Evolutionary conservation across 2,113 vertebrate genomes (phyloP), one percentile per base, ranked within the genome.

Genomic region (Dicrurus megarhynchus): DNA sequence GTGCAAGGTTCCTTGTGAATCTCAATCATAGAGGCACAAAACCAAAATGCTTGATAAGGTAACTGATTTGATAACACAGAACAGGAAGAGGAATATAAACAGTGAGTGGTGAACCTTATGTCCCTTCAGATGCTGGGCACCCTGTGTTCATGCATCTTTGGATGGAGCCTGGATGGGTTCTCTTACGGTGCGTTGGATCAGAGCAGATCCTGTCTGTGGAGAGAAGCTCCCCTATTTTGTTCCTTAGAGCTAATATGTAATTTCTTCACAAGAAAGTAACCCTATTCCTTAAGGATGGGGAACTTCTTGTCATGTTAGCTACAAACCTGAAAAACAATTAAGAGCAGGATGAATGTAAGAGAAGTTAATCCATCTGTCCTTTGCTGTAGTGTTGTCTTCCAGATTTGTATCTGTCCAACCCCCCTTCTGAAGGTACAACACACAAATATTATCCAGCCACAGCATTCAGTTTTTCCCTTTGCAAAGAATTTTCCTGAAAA

Each of bases 111-210:
- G 35, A 57, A 37, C 27, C 14, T 52, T 21, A 12, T 9, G 5
- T 18, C 19, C 16, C 8, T 65, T 70, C 28, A 56, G 30, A n/a
- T 35, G 30, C 16, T 69, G 64, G 27, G 6, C 13, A 87, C 8
- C 23, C 7, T 70, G 26, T 41, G 56, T 26, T 61, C 1, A 0
- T 13, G 23, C 18, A 63, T 18, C 19, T 27, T 33, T 0, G 0
- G 24, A 10, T 4, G 5, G 52, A 75, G 14, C 24, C 27, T 3
- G 4, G 24, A 3, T 42, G 12, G 15, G 4, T 69, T 84, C n/a
- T 73, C 20, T 20, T 11, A 19, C 3, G 11, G 14, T 9, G 5
- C 9, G 3, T 9, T 61, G 23, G 39, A 15, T 20, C 19, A 41
- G 22, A 57, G 8, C 26, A 63, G 20, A 63, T 30, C 19, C 33